phyloP scores from a whole-genome alignment of 2,888 invertebrate species.

The Leucoma salicis region DNA sequence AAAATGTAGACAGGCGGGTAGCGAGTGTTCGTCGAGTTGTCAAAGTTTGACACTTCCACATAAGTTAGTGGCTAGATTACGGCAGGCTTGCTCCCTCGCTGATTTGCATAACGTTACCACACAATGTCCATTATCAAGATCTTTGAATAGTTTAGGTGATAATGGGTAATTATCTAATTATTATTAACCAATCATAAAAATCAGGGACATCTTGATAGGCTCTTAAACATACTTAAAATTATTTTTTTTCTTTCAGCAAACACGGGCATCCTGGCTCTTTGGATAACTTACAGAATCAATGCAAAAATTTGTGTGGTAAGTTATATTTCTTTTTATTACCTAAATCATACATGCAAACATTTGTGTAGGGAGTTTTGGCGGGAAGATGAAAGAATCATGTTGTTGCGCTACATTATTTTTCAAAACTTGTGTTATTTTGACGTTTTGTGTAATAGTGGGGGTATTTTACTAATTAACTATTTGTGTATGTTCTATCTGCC shows the following conservation, averaged over 20 bases:
- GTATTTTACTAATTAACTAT: too few relatives aligned
- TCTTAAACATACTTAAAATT: background rate
- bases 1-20: constrained; percentile 9
- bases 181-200: too few relatives aligned
- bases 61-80: constrained; percentile 55
- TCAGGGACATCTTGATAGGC: background rate
- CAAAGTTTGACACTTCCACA: constrained; percentile 50
- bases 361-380: background rate
- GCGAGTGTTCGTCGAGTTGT: constrained; percentile 26
- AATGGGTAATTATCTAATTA: constrained; percentile 28
- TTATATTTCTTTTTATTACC: too few relatives aligned
- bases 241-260: constrained; percentile 44
- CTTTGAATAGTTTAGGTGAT: constrained; percentile 55
- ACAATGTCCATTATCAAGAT: constrained; percentile 47
- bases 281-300: constrained; percentile 56
- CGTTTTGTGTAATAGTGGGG: too few relatives aligned
- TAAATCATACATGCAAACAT: too few relatives aligned
- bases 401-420: too few relatives aligned
- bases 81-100: constrained; percentile 63
- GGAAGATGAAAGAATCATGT: too few relatives aligned
- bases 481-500: too few relatives aligned
- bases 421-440: too few relatives aligned
- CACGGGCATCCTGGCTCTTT: constrained; percentile 51
- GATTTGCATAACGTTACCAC: constrained; percentile 54
- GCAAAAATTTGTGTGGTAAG: constrained; percentile 26